Evolutionary conservation across 2,888 invertebrate species (phyloP).

Genomic region (Argyresthia albistria): DNA sequence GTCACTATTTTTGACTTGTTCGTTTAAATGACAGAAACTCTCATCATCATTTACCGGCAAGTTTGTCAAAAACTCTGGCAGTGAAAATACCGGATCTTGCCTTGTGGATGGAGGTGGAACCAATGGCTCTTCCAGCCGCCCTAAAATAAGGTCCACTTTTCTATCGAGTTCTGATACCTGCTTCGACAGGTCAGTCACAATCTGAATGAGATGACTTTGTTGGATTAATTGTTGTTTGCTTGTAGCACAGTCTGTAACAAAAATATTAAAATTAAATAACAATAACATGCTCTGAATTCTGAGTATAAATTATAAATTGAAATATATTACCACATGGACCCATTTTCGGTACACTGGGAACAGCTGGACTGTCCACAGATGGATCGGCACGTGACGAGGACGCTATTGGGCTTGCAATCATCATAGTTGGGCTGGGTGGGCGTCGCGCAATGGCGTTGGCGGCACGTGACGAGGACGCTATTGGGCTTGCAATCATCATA

Average conservation of each 20-base stretch:
- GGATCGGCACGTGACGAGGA: neutral
- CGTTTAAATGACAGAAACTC: constrained; percentile 4
- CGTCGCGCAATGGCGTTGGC: neutral
- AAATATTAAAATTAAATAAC: neutral
- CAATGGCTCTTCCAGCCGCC: neutral
- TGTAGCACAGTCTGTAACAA: constrained; percentile 1
- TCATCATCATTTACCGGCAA: constrained; percentile 3
- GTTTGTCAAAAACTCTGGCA: neutral
- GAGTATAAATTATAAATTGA: neutral
- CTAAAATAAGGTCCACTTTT: neutral
- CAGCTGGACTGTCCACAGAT: neutral
- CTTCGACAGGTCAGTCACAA: neutral
- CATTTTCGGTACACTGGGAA: neutral
- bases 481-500: neutral
- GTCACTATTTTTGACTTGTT: neutral
- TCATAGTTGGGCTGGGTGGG: neutral
- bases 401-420: neutral
- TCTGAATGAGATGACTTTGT: constrained; percentile 1
- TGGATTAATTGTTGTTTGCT: neutral
- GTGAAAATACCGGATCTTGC: neutral
- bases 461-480: neutral
- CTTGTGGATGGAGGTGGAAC: neutral
- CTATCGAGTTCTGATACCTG: neutral
- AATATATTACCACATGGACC: neutral
- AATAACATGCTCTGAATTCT: neutral